Percentiles rank a stretch among this genome's conserved stretches.
Evolutionary conservation across 2,797 vertebrate genomes (phyloP).

Genomic region (Masticophis lateralis): DNA sequence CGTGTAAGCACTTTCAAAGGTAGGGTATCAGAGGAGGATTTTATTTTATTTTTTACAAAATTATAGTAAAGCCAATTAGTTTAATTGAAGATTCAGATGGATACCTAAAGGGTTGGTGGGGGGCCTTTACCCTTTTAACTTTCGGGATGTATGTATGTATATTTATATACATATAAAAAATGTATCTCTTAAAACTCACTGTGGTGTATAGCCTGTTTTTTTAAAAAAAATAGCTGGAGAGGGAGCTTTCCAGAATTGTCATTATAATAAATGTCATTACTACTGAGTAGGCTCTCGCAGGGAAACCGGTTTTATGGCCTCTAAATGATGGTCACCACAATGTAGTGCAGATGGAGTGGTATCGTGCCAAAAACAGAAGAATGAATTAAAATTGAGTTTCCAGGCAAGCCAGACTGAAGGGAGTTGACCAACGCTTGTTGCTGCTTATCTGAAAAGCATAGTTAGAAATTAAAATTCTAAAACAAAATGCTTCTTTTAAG

Average conservation of each 20-base stretch:
- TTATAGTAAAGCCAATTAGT: conserved; percentile 49
- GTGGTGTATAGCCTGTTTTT: conserved; percentile 14
- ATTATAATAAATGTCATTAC: conserved; percentile 39
- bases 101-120: conserved; percentile 11
- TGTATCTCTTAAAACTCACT: conserved; percentile 6
- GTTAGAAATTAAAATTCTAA: background rate
- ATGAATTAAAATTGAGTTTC: conserved; percentile 20
- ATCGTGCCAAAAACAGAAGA: conserved; percentile 31
- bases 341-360: background rate
- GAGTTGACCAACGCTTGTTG: background rate
- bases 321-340: conserved; percentile 16
- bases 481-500: conserved; percentile 5
- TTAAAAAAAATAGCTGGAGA: conserved; percentile 42
- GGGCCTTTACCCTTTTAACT: conserved; percentile 24
- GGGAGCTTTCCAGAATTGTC: conserved; percentile 40
- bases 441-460: background rate
- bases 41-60: conserved; percentile 38
- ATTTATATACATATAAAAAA: background rate
- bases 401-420: conserved; percentile 12
- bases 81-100: conserved; percentile 52
- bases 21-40: conserved; percentile 50
- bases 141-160: background rate
- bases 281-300: conserved; percentile 33
- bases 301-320: conserved; percentile 23
- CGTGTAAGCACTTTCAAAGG: conserved; percentile 53